Conservation (phyloP, 2,113 vertebrate species). For the Crotalus horridus region DNA sequence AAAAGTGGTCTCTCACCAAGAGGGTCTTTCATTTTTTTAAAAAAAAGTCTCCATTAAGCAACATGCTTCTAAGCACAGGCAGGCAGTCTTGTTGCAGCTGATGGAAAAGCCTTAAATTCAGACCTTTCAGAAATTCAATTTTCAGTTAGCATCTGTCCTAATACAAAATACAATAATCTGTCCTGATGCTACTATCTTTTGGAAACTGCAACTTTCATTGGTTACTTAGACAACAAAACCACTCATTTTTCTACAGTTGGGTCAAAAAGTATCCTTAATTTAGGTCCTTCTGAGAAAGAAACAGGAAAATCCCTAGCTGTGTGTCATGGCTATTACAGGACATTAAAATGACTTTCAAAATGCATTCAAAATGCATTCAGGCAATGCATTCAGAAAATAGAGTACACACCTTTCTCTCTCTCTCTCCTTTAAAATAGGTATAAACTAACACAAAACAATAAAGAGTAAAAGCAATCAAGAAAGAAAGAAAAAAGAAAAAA, state of each 20-base stretch:
- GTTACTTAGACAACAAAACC: not conserved
- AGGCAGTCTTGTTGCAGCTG: not conserved
- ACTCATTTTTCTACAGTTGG: not conserved
- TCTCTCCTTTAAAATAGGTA: not conserved
- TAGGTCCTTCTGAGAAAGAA: not conserved
- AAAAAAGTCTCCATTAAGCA: not conserved
- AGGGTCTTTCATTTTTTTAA: too few species aligned
- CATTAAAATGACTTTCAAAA: too few species aligned
- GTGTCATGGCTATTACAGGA: not conserved
- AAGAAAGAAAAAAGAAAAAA: not conserved
- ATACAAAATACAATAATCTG: not conserved
- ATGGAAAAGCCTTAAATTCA: not conserved
- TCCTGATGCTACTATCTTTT: not conserved
- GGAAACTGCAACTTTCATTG: not conserved
- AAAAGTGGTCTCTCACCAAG: too few species aligned
- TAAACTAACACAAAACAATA: not conserved
- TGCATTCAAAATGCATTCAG: not conserved
- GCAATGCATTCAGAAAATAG: not conserved
- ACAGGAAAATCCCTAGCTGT: not conserved
- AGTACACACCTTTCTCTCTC: not conserved
- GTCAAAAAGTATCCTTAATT: not conserved
- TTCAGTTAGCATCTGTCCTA: not conserved
- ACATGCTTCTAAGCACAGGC: not conserved
- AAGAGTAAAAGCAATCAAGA: too few species aligned
- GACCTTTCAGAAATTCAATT: not conserved